These are phyloP conservation scores for Smutsia gigantea DNA, from an alignment of 2,797 vertebrate genomes.

Conservation along the genomic window DNA sequence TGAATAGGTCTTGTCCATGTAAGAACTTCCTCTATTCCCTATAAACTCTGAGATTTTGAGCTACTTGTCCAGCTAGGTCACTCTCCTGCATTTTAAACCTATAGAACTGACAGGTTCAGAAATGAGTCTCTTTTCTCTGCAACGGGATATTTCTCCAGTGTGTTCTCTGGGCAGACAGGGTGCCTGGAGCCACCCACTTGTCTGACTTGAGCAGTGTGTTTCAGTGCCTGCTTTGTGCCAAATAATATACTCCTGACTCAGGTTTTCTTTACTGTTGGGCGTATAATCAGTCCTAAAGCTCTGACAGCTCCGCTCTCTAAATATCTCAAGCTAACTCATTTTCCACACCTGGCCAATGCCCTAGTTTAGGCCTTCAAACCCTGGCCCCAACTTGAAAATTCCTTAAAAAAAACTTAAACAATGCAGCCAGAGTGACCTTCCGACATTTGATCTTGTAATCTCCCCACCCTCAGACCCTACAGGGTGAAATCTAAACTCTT, in stretches of 20 bases:
- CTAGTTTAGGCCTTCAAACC: not conserved
- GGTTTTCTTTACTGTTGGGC: not conserved
- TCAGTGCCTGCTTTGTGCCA: not conserved
- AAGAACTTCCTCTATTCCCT: not conserved
- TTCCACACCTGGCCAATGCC: too few species aligned
- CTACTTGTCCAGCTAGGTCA: not conserved
- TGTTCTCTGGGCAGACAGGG: fast-evolving
- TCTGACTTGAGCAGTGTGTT: not conserved
- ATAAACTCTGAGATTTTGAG: not conserved
- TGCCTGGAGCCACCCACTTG: too few species aligned
- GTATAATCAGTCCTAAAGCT: not conserved
- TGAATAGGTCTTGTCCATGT: not conserved
- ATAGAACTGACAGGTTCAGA: not conserved
- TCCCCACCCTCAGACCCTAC: not conserved
- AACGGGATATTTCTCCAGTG: not conserved
- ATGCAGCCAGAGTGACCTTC: not conserved
- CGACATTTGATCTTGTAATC: not conserved
- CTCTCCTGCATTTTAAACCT: not conserved
- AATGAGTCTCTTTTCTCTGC: not conserved
- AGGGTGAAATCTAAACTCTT: not conserved
- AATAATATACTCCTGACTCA: not conserved
- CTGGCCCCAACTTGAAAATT: not conserved
- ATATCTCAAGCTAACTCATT: not conserved
- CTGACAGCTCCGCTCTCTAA: not conserved
- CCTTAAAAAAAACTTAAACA: not conserved